Evolutionary conservation across 2,113 vertebrate genomes (phyloP).

Genomic region (Heterotis niloticus): DNA sequence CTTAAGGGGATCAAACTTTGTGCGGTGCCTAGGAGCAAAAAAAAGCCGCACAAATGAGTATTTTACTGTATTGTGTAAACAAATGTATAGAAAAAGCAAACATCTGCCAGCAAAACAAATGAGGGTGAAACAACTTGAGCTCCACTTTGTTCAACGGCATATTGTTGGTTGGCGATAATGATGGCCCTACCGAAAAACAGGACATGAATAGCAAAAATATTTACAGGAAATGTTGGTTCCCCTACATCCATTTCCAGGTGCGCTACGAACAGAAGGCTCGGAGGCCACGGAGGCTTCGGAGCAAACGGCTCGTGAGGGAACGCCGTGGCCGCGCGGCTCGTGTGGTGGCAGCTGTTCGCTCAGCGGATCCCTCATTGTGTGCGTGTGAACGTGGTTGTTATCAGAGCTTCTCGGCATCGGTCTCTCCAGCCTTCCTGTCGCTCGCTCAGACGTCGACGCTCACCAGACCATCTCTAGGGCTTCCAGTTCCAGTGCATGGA

Average conservation of each 20-base stretch:
- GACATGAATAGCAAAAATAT: not conserved
- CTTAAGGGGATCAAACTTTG: not conserved
- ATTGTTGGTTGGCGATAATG: not conserved
- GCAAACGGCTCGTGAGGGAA: too few relatives aligned
- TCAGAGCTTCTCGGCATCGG: not conserved
- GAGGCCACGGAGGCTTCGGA: not conserved
- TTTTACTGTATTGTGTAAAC: not conserved
- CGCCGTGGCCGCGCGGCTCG: not conserved
- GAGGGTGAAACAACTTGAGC: not conserved
- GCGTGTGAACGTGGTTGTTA: not conserved
- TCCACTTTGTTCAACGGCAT: not conserved
- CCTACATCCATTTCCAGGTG: not conserved
- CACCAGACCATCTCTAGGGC: not conserved
- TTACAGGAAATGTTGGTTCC: not conserved
- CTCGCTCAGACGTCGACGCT: not conserved
- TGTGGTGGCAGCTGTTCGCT: not conserved
- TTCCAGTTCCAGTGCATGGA: not conserved
- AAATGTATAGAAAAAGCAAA: not conserved
- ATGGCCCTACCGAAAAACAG: not conserved
- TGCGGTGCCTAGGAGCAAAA: not conserved
- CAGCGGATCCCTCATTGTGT: not conserved
- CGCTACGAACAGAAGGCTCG: not conserved
- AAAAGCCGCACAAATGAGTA: not conserved
- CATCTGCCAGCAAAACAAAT: conserved; percentile 3
- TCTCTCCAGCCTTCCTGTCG: not conserved